Evolutionary conservation across 1,140 invertebrate species (phyloP).

Genomic region (Physella acuta): DNA sequence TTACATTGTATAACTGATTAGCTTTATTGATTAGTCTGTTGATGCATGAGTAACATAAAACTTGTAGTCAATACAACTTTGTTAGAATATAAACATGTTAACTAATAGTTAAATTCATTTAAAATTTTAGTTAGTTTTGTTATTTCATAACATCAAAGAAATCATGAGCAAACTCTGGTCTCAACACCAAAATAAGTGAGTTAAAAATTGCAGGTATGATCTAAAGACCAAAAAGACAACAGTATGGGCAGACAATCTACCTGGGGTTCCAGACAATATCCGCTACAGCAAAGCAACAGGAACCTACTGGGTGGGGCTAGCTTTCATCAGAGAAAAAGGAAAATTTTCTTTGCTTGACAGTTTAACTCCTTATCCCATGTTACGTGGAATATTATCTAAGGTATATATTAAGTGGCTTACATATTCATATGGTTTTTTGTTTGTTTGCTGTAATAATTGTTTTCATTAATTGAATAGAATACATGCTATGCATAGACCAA

Average conservation of each 20-base stretch:
- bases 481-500: background rate
- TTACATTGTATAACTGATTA: background rate
- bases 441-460: background rate
- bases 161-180: too few species aligned
- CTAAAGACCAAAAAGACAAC: constrained; percentile 33
- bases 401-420: constrained; percentile 26
- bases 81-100: too few species aligned
- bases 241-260: constrained; percentile 40
- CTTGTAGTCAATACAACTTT: too few species aligned
- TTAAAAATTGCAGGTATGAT: constrained; percentile 37
- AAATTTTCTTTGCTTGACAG: constrained; percentile 47
- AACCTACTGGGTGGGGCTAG: constrained; percentile 70
- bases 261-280: constrained; percentile 68
- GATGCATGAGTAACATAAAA: too few species aligned
- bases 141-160: too few species aligned
- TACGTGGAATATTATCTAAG: constrained; percentile 53
- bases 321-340: constrained; percentile 54
- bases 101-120: too few species aligned
- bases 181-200: too few species aligned
- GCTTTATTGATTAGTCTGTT: background rate
- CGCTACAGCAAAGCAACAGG: constrained; percentile 69
- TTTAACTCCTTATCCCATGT: constrained; percentile 47
- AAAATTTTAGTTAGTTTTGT: too few species aligned
- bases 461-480: background rate
- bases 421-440: background rate